A percentile compares a stretch with the other conserved stretches of the same genome.
These are phyloP conservation scores for Corapipo altera DNA, from an alignment of 2,113 vertebrate species.

Conservation along the genomic window DNA sequence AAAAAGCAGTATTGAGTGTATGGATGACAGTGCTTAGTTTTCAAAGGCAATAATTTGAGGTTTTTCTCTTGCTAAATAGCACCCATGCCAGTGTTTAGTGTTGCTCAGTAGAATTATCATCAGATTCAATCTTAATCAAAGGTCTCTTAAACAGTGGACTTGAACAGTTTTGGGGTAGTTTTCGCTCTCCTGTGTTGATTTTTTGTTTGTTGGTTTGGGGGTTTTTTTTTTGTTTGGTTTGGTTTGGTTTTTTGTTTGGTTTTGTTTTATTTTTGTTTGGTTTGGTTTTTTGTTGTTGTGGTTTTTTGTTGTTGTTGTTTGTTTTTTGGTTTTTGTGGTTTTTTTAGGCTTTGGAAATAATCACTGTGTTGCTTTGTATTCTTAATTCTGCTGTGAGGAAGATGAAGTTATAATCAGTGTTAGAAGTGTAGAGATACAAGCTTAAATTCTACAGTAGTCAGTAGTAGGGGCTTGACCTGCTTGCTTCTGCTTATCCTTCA, in stretches of 20 bases:
- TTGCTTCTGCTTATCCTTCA: not conserved
- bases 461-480: not conserved
- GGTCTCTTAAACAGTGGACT: not conserved
- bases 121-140: conserved; percentile 1
- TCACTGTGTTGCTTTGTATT: not conserved
- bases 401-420: not conserved
- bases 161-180: not conserved
- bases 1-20: conserved; percentile 4
- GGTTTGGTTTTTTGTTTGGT: not conserved
- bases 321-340: not conserved
- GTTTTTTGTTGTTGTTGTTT: too few relatives aligned
- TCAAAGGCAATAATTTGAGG: conserved; percentile 30
- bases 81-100: not conserved
- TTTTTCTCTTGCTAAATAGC: conserved; percentile 31
- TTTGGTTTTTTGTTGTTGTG: not conserved
- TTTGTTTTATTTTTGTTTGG: too few relatives aligned
- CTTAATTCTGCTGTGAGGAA: not conserved
- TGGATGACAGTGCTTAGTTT: conserved; percentile 20
- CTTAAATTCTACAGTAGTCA: not conserved
- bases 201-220: too few relatives aligned
- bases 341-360: not conserved
- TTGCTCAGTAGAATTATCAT: not conserved
- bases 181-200: not conserved
- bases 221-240: too few relatives aligned
- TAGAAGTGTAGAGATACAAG: not conserved